phyloP scores from a whole-genome alignment of 2,888 invertebrate genomes.

The Steinernema carpocapsae region DNA sequence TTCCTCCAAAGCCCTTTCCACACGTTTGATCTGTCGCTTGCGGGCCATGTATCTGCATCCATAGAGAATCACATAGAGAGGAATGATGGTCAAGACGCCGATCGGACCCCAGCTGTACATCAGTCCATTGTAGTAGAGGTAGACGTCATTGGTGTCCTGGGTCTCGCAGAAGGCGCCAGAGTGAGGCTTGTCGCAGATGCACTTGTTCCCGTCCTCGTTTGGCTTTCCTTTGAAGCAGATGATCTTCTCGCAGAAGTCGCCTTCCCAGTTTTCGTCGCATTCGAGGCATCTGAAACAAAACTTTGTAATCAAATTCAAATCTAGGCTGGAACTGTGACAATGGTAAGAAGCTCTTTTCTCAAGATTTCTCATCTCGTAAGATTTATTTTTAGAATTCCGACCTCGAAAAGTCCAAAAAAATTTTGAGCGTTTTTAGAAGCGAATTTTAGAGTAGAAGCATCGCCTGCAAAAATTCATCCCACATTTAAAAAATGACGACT shows the following conservation, averaged over 20 bases:
- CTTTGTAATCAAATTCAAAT: neutral
- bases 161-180: constrained; percentile 44
- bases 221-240: constrained; percentile 40
- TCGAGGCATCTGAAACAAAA: constrained; percentile 43
- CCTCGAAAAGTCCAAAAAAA: neutral
- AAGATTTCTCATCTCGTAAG: neutral
- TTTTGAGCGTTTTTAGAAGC: neutral
- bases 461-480: neutral
- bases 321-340: constrained; percentile 13
- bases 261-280: constrained; percentile 43
- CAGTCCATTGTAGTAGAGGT: constrained; percentile 44
- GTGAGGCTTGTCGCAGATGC: constrained; percentile 44
- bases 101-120: constrained; percentile 43
- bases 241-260: constrained; percentile 45
- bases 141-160: constrained; percentile 47
- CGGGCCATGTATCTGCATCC: constrained; percentile 39
- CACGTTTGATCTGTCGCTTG: constrained; percentile 42
- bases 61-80: constrained; percentile 39
- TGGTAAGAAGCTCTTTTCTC: neutral
- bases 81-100: constrained; percentile 40
- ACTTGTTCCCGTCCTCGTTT: constrained; percentile 28
- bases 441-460: neutral
- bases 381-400: neutral
- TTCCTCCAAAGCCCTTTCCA: constrained; percentile 29
- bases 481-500: neutral